Base-by-base conservation (phyloP, 2,888 invertebrate species). In the Campopleginae sp. region DNA sequence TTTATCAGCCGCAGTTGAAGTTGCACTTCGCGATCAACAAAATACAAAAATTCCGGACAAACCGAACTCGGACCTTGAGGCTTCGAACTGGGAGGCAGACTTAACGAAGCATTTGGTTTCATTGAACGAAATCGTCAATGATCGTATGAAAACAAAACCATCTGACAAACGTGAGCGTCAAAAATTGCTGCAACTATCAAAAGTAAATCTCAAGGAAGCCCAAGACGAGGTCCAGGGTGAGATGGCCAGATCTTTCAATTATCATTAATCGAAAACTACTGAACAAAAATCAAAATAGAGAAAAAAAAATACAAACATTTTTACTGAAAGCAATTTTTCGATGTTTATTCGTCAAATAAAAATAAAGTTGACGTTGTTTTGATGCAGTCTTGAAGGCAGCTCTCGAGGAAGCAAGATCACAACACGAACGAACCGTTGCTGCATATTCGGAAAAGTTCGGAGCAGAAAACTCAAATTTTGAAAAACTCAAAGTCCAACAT, bases 101-200 rank as follows among this genome's bases (percentile, higher is more conserved):
- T 61, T 84, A 12, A 23, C 68, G 46, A 38, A 81, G 1, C 58
- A 81, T 31, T 63, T 84, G 80, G 19, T 23, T 0, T 17, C 61
- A 51, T 81, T 84, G 19, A 81, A 63, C 58, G 63, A 80, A 27
- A 44, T 86, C 38, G 74, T 87, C 33, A 79, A 87, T 46, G 79
- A n/a, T 33, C 86, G 86, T 63, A 85, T 88, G 80, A 79, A 75
- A 85, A 87, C 70, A 14, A 85, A 82, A 42, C 85, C 84, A 2
- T 38, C 42, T 44, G 76, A 86, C 54, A 81, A 86, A 70, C 81
- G 75, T 23, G 61, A 87, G 61, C 74, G 72, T 48, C 82, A 84
- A 61, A 78, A 84, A 31, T 80, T 83, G 70, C 77, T 86, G 46
- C 83, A 79, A n/a, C 58, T 61, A 42, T 79, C 80, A 14, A 72